A percentile compares a stretch with the other conserved stretches of the same genome.
phyloP scores from a whole-genome alignment of 2,888 invertebrate genomes.

The Hirtodrosophila duncani region DNA sequence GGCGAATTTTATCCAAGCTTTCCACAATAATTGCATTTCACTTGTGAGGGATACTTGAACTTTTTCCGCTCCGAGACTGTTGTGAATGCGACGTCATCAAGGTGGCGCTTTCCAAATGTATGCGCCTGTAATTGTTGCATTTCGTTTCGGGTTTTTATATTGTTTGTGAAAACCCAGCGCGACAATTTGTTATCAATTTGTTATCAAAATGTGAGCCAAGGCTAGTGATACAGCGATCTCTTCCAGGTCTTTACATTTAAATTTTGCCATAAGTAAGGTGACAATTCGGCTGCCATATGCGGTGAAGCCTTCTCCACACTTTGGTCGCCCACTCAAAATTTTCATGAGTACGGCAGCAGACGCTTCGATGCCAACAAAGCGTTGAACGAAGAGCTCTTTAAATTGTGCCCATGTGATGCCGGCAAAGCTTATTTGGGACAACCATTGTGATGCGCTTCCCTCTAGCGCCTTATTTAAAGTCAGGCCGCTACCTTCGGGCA shows the following conservation, averaged over 20 bases:
- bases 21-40: conserved; percentile 1
- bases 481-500: conserved; percentile 9
- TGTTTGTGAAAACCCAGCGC: conserved; percentile 1
- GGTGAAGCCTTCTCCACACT: no score
- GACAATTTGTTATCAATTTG: background rate
- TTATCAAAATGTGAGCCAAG: conserved; percentile 1
- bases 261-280: background rate
- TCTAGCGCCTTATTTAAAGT: conserved; percentile 14
- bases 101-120: conserved; percentile 6
- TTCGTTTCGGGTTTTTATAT: conserved; percentile 3
- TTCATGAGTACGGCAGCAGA: no score
- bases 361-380: conserved; percentile 6
- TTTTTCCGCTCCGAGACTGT: conserved; percentile 1
- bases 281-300: no score
- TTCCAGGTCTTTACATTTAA: background rate
- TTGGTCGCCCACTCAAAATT: no score
- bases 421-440: conserved; percentile 12
- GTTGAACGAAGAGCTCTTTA: conserved; percentile 8
- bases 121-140: conserved; percentile 4
- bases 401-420: conserved; percentile 11
- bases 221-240: conserved; percentile 3
- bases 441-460: conserved; percentile 18
- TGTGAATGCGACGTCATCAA: conserved; percentile 1
- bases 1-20: conserved; percentile 3
- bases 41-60: background rate